Conservation (phyloP, 2,113 vertebrate genomes). For the Odocoileus virginianus region DNA sequence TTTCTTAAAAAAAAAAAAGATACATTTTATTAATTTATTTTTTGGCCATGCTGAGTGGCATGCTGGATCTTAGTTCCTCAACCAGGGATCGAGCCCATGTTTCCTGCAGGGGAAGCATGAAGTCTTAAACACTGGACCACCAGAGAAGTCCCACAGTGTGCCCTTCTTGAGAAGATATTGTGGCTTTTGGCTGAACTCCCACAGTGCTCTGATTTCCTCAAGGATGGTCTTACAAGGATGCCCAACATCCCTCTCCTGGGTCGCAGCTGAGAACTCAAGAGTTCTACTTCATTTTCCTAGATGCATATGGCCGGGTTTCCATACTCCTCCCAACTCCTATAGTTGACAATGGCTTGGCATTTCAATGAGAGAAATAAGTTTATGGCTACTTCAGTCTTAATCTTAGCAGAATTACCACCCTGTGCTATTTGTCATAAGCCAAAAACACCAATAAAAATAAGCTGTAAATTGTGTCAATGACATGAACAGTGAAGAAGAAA, state of each 20-base stretch:
- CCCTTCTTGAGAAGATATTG: not conserved
- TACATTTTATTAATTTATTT: not conserved
- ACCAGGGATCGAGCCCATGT: accelerated
- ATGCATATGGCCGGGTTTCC: accelerated
- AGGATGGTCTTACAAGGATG: not conserved
- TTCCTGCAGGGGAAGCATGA: not conserved
- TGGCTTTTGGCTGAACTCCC: not conserved
- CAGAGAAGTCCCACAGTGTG: not conserved
- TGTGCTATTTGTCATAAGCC: not conserved
- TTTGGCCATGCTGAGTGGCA: not conserved
- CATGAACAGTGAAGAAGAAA: not conserved
- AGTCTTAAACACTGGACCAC: not conserved
- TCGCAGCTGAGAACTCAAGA: not conserved
- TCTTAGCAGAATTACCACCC: not conserved
- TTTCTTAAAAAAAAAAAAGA: not conserved
- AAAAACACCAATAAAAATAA: not conserved
- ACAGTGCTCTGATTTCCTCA: not conserved
- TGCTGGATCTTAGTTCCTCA: not conserved
- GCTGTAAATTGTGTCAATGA: not conserved
- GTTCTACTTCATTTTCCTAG: not conserved
- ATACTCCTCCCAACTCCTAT: no score
- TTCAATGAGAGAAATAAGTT: not conserved
- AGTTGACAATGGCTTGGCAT: not conserved
- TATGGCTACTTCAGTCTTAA: not conserved
- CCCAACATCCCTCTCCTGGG: not conserved